These are phyloP conservation scores for Theristicus caerulescens DNA, from an alignment of 2,113 vertebrate genomes.

Conservation along the genomic window DNA sequence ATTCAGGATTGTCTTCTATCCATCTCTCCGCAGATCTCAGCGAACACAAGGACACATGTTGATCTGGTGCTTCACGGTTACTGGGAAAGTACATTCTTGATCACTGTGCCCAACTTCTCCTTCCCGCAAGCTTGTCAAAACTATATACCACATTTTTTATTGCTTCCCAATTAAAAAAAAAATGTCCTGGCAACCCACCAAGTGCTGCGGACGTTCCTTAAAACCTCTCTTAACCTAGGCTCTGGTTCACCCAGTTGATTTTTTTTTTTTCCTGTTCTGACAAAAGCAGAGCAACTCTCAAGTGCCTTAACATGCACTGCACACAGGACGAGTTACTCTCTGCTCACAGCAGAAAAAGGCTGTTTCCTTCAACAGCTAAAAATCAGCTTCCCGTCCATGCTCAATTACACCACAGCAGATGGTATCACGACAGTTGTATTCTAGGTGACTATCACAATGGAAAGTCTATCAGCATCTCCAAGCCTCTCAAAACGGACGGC, in stretches of 20 bases:
- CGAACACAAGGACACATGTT: neutral
- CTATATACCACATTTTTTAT: rapidly evolving
- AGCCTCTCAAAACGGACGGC: neutral
- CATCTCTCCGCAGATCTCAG: neutral
- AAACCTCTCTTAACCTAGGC: neutral
- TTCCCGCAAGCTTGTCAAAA: neutral
- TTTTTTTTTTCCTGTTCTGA: neutral
- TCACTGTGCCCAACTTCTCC: neutral
- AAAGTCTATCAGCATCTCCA: neutral
- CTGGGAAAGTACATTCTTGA: neutral
- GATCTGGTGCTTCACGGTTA: neutral
- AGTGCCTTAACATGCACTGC: neutral
- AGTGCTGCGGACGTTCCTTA: neutral
- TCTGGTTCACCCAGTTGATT: neutral
- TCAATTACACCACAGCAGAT: neutral
- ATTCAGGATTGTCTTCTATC: neutral
- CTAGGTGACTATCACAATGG: neutral
- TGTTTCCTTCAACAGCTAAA: neutral
- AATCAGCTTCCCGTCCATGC: neutral
- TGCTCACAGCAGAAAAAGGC: neutral
- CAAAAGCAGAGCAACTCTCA: neutral
- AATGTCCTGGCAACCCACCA: neutral
- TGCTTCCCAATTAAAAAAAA: neutral
- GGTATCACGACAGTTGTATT: neutral
- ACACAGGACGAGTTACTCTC: neutral